Conservation (phyloP, 2,797 vertebrate species). For the Catostomus latipinnis region DNA sequence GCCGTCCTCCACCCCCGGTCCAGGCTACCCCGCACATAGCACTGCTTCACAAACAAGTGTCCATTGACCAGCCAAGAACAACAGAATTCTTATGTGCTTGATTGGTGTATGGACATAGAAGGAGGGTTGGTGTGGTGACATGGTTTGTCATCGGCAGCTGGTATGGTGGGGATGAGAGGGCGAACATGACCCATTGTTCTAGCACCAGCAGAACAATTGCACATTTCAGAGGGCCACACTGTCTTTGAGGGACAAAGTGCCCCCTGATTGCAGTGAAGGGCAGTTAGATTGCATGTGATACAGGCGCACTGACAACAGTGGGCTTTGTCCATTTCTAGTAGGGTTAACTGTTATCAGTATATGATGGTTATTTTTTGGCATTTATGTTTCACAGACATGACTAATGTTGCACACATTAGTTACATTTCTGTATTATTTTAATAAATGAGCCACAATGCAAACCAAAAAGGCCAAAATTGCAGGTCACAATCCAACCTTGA, state of each 20-base stretch:
- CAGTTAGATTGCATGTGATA: constrained; percentile 23
- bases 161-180: constrained; percentile 81
- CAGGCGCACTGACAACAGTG: background rate
- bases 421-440: no score
- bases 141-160: constrained; percentile 81
- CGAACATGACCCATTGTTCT: constrained; percentile 81
- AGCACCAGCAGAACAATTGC: constrained; percentile 79
- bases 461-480: no score
- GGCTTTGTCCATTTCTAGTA: constrained; percentile 20
- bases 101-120: constrained; percentile 53
- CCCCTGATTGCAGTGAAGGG: constrained; percentile 45
- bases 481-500: no score
- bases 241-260: constrained; percentile 58
- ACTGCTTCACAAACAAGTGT: constrained; percentile 61
- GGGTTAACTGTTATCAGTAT: constrained; percentile 38
- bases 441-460: no score
- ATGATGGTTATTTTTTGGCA: constrained; percentile 43
- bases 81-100: constrained; percentile 55
- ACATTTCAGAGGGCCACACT: constrained; percentile 76
- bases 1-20: constrained; percentile 49
- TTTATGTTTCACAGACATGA: constrained; percentile 1
- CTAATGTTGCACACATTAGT: no score
- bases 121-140: constrained; percentile 63
- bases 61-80: constrained; percentile 62
- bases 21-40: constrained; percentile 43